phyloP scores from a whole-genome alignment of 2,888 invertebrate species.

The Drosophila peninsularis region DNA sequence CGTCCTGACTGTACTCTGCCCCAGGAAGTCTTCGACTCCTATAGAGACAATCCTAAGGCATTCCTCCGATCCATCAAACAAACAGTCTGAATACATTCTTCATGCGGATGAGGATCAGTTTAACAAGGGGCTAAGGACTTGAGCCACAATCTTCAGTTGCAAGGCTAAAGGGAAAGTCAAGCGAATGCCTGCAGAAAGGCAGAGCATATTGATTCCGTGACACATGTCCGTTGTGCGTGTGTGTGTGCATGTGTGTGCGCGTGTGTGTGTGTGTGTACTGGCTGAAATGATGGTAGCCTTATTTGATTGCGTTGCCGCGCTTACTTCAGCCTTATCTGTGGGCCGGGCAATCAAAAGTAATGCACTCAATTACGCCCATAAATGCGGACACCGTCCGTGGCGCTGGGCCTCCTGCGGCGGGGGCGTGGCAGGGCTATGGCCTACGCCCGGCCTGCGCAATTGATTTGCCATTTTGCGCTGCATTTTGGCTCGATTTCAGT shows the following conservation, averaged over 20 bases:
- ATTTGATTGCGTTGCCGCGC: constrained; percentile 60
- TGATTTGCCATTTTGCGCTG: constrained; percentile 32
- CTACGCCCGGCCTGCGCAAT: constrained; percentile 23
- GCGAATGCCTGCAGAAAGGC: neutral
- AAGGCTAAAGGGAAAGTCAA: constrained; percentile 11
- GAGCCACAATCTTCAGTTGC: neutral
- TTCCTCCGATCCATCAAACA: too few relatives aligned
- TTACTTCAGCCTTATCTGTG: constrained; percentile 44
- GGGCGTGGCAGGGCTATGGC: neutral
- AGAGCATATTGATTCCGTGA: constrained; percentile 10
- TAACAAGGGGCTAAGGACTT: neutral
- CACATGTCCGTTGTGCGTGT: constrained; percentile 9
- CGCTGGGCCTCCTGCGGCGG: neutral
- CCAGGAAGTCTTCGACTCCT: too few relatives aligned
- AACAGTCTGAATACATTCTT: too few relatives aligned
- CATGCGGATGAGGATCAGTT: neutral
- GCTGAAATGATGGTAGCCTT: constrained; percentile 53
- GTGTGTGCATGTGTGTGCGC: neutral
- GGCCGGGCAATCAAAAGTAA: constrained; percentile 67
- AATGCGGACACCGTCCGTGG: constrained; percentile 38
- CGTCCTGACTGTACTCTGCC: too few relatives aligned
- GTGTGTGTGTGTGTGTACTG: constrained; percentile 13
- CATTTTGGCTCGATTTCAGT: constrained; percentile 13
- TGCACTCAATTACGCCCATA: constrained; percentile 74
- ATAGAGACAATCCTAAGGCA: too few relatives aligned